A percentile compares a stretch with the other conserved stretches of the same genome.
Evolutionary conservation across 37 sponge, comb jelly and placozoan genomes (phyloP).

Genomic region (Hexactinellida sp.): DNA sequence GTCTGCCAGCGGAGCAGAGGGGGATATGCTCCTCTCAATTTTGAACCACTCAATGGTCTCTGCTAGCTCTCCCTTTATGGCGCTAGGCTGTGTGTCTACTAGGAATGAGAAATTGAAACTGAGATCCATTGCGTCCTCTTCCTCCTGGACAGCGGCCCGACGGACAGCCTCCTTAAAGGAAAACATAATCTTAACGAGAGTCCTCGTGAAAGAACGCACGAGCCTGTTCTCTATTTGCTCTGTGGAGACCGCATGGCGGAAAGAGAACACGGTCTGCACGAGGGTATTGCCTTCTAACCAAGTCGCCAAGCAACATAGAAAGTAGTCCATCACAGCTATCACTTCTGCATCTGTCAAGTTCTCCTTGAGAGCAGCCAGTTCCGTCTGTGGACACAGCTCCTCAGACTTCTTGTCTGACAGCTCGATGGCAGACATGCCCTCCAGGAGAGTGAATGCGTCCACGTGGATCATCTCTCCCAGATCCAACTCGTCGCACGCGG

Average conservation of each 20-base stretch:
- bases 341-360: slow-evolving; percentile 40
- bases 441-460: slow-evolving; percentile 63
- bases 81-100: neutral
- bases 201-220: slow-evolving; percentile 34
- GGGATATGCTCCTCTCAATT: slow-evolving; percentile 36
- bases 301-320: slow-evolving; percentile 69
- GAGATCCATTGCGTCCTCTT: slow-evolving; percentile 49
- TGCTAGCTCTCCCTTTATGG: neutral
- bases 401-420: slow-evolving; percentile 91
- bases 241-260: slow-evolving; percentile 59
- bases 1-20: neutral
- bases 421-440: slow-evolving; percentile 95
- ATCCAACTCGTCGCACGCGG: slow-evolving; percentile 18
- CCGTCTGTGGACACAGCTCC: slow-evolving; percentile 32
- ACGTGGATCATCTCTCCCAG: slow-evolving; percentile 66
- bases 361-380: slow-evolving; percentile 30
- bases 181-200: slow-evolving; percentile 36
- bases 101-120: neutral
- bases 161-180: slow-evolving; percentile 35
- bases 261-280: slow-evolving; percentile 93
- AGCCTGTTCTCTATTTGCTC: slow-evolving; percentile 24
- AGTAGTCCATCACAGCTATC: slow-evolving; percentile 77
- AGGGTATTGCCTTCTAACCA: slow-evolving; percentile 90
- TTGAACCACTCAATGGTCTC: slow-evolving; percentile 24
- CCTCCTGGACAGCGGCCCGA: slow-evolving; percentile 44